Base-by-base conservation (phyloP, 2,888 invertebrate genomes). In the Myopa tessellatipennis region DNA sequence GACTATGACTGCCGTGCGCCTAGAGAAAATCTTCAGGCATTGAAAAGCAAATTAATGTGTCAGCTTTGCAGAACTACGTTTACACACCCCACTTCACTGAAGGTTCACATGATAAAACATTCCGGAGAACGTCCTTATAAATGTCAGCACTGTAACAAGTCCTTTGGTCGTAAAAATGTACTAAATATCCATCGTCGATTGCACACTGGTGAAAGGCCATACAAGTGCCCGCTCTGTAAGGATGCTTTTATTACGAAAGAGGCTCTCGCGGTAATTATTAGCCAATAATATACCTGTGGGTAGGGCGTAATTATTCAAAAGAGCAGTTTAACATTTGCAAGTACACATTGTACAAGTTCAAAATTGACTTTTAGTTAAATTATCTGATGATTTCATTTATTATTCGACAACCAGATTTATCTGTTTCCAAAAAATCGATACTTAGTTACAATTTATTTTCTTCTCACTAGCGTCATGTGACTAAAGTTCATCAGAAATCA, bases 121-220 rank as follows among this genome's bases (percentile, higher is more conserved):
- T 80, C 80, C 8, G 81, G 82, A 3, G 82, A 81, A 67, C 82
- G 82, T 0, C 79, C 81, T 4, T 82, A 78, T 63, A 77, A 76
- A 40, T 82, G 82, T 26, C 81, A 82, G 34, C 77, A 80, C 65
- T 82, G 82, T 72, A 80, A 79, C 50, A 82, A 82, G 60, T 74
- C 80, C 12, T 82, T 82, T 80, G 74, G 79, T 14, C 77, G 80
- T 4, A 80, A 79, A 52, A 79, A 77, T 16, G 79, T 82, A n/a
- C 78, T 82, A 8, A 80, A 78, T 18, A 80, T 82, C 5, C 82
- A 82, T 61, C 79, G 77, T 16, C 34, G 82, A n/a, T 52, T 81
- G 61, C 82, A 82, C 65, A 81, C 81, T 4, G 81, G 80, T 0
- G 79, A 82, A 52, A 79, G 78, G 74, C 79, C 80, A 2, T 81